phyloP scores from a whole-genome alignment of 2,113 vertebrate species.

The Tenrec ecaudatus region DNA sequence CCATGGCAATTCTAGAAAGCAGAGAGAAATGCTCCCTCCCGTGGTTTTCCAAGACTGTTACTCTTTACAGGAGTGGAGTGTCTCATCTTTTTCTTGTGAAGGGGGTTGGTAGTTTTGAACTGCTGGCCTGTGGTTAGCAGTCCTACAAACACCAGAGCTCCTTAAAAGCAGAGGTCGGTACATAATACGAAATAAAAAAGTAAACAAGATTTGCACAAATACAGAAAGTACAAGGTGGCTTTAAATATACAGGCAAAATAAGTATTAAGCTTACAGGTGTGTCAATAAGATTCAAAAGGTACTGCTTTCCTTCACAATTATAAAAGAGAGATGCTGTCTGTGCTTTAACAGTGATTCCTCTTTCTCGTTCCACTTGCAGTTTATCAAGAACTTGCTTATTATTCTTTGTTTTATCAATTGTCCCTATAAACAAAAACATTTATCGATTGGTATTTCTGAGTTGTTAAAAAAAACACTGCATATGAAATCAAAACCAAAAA shows the following conservation, averaged over 20 bases:
- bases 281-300: conserved; percentile 98
- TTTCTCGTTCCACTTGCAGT: conserved; percentile 97
- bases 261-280: conserved; percentile 91
- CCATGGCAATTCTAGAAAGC: too few relatives aligned
- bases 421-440: conserved; percentile 86
- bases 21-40: too few relatives aligned
- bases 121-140: too few relatives aligned
- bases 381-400: conserved; percentile 99
- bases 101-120: too few relatives aligned
- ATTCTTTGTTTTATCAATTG: conserved; percentile 92
- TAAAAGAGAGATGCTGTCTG: conserved; percentile 98
- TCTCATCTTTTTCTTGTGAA: too few relatives aligned
- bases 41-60: too few relatives aligned
- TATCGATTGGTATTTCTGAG: background rate
- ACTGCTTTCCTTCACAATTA: conserved; percentile 88
- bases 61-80: too few relatives aligned
- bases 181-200: conserved; percentile 26
- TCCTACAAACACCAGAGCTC: too few relatives aligned
- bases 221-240: conserved; percentile 1
- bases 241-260: background rate
- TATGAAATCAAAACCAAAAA: conserved; percentile 29
- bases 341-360: conserved; percentile 98
- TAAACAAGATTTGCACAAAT: background rate
- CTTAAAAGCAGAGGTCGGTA: background rate
- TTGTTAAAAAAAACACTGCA: conserved; percentile 29